Evolutionary conservation across 1,140 invertebrate genomes (phyloP), one percentile per base, ranked within the genome.

Genomic region (Chrysopa pallens): DNA sequence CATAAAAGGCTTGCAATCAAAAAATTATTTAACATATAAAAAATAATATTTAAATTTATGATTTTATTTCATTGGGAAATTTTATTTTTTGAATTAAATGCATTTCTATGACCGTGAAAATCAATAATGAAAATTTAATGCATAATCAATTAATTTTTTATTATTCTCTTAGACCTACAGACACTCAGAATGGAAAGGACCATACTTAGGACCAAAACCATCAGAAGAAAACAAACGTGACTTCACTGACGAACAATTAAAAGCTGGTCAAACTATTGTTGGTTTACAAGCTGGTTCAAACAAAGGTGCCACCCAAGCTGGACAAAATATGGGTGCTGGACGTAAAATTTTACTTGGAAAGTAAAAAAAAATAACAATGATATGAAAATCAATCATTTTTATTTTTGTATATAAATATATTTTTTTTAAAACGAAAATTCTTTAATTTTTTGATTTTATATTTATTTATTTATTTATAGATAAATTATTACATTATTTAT

Each of bases 201-300:
- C 90, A 36, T 81, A 73, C 58, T 66, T 94, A 29, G 90, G 90
- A 50, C 88, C 89, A 45, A 86, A 80, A 64, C 88, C 90, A 43
- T 63, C 88, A 38, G 89, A 95, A 29, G 89, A 92, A 56, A 83
- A 89, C 67, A 84, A 84, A 61, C 78, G 91, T 29, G 76, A 92
- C 33, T 98, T 94, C 66, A 84, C 78, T 1, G 87, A 94, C 13
- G 89, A 92, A 53, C 84, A 92, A 58, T 60, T 97, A 43, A 74
- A 80, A 46, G 90, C 90, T 45, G 91, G 92, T 8, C 78, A 95
- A 59, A 76, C 74, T 36, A 69, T 94, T 38, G 89, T 96, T 54
- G 90, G 90, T 52, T 76, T 97, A 9, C 93, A 97, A 67, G 89
- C 89, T 52, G 93, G 93, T n/a, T 78, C 75, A 52, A 97, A 97